phyloP scores from a whole-genome alignment of 2,888 invertebrate genomes.

The Eupithecia exiguata region DNA sequence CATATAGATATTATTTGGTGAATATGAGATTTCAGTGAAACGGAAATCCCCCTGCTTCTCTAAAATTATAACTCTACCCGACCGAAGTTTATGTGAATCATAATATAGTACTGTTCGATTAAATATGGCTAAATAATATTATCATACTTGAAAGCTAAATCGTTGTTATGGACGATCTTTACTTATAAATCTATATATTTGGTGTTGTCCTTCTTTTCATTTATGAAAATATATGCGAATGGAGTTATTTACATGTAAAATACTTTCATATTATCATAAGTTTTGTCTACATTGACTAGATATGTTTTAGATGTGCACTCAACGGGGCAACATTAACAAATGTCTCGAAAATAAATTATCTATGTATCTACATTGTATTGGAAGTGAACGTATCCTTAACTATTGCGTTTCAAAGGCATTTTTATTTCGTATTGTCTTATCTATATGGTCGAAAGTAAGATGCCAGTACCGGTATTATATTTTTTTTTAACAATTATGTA shows the following conservation, averaged over 20 bases:
- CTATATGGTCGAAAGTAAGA: constrained; percentile 74
- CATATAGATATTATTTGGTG: neutral
- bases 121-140: constrained; percentile 19
- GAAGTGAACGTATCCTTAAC: constrained; percentile 75
- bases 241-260: constrained; percentile 73
- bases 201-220: constrained; percentile 55
- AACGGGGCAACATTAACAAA: constrained; percentile 65
- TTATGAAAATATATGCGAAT: constrained; percentile 77
- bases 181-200: constrained; percentile 52
- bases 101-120: constrained; percentile 11
- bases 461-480: constrained; percentile 49
- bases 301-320: constrained; percentile 81
- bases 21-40: constrained; percentile 3
- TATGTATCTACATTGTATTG: constrained; percentile 55
- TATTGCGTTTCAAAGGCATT: constrained; percentile 80
- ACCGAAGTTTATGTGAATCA: constrained; percentile 15
- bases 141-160: constrained; percentile 17
- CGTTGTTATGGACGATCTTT: constrained; percentile 44
- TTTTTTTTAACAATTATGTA: neutral
- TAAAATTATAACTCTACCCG: constrained; percentile 33
- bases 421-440: constrained; percentile 83
- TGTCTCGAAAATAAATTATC: constrained; percentile 77
- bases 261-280: constrained; percentile 49
- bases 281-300: constrained; percentile 81
- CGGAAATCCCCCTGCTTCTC: constrained; percentile 23